Evolutionary conservation across 2,113 vertebrate genomes (phyloP).

Genomic region (Xiphorhynchus elegans): DNA sequence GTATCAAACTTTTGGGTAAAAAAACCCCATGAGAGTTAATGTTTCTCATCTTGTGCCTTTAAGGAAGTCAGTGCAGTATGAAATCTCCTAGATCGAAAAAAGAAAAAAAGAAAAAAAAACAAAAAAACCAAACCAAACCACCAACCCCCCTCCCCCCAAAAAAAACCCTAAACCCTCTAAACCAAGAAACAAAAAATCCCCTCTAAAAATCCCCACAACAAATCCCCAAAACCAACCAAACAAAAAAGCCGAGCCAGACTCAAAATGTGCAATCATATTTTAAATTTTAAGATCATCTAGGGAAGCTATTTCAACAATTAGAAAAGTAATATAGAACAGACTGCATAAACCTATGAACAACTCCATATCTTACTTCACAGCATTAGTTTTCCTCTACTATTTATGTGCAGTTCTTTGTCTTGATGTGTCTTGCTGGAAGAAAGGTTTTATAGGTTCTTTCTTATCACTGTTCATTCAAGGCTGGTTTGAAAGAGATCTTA

Average conservation of each 20-base stretch:
- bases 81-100: not conserved
- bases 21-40: not conserved
- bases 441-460: not conserved
- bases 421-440: not conserved
- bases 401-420: not conserved
- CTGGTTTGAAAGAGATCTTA: not conserved
- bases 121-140: too few species aligned
- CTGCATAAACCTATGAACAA: not conserved
- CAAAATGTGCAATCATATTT: not conserved
- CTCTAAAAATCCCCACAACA: accelerated
- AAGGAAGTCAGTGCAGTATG: not conserved
- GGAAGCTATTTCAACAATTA: not conserved
- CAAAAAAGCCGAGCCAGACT: not conserved
- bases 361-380: not conserved
- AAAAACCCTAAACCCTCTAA: too few species aligned
- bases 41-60: not conserved
- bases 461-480: not conserved
- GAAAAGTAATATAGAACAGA: not conserved
- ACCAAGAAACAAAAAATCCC: not conserved
- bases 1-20: not conserved
- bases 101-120: accelerated
- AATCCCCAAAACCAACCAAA: not conserved
- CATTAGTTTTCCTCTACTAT: not conserved
- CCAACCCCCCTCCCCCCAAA: too few species aligned
- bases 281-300: not conserved